A percentile compares a stretch with the other conserved stretches of the same genome.
Evolutionary conservation across 2,888 invertebrate species (phyloP).

Genomic region (Cepaea hortensis): DNA sequence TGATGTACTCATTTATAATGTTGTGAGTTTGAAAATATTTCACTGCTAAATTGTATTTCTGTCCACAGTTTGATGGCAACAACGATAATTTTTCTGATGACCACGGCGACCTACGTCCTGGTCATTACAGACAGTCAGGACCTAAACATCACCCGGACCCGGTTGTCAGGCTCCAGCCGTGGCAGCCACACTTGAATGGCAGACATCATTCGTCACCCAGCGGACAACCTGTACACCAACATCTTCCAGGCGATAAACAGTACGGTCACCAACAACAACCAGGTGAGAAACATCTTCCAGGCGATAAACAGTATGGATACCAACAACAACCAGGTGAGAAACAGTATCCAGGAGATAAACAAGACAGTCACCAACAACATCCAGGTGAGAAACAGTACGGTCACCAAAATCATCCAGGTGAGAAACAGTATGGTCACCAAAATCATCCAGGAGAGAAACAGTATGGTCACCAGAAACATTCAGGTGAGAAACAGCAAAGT

Average conservation of each 20-base stretch:
- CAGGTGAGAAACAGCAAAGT: too few species aligned
- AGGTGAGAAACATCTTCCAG: background rate
- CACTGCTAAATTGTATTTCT: background rate
- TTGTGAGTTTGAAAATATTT: background rate
- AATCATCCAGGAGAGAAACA: background rate
- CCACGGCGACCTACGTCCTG: background rate
- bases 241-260: background rate
- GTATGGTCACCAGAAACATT: too few species aligned
- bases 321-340: background rate
- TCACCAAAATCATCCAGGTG: background rate
- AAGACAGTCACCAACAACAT: background rate
- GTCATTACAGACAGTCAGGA: background rate
- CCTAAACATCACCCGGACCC: slow-evolving; percentile 10
- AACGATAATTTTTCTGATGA: background rate
- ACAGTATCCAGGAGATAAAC: background rate
- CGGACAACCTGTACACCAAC: background rate
- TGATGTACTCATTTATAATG: too few species aligned
- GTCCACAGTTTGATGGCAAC: slow-evolving; percentile 40
- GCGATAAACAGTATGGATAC: too few species aligned
- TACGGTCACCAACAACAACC: background rate
- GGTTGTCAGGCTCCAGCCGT: background rate
- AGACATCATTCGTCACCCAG: background rate
- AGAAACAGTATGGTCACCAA: background rate
- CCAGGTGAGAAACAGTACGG: background rate
- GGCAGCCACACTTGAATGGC: background rate